Evolutionary conservation across 1,140 invertebrate species (phyloP).

Genomic region (Drosophila lacertosa): DNA sequence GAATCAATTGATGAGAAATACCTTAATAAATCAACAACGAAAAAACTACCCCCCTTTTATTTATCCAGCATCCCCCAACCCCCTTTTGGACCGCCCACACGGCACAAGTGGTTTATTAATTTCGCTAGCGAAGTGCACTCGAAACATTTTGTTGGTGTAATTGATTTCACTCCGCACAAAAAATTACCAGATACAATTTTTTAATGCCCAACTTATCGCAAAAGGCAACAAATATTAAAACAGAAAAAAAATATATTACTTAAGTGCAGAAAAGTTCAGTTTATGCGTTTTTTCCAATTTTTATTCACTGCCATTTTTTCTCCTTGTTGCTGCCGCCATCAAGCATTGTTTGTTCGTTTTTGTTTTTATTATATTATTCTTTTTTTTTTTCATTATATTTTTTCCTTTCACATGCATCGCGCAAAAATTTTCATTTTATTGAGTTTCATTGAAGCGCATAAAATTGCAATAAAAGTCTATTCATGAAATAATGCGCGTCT

Average conservation of each 20-base stretch:
- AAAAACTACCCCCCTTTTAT: conserved; percentile 44
- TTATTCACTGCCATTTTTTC: conserved; percentile 61
- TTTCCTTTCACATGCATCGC: conserved; percentile 18
- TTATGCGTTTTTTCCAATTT: conserved; percentile 44
- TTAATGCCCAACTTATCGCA: conserved; percentile 32
- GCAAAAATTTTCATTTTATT: conserved; percentile 70
- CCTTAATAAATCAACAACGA: conserved; percentile 53
- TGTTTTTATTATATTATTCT: conserved; percentile 37
- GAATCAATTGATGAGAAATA: conserved; percentile 63
- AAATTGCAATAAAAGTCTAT: conserved; percentile 81
- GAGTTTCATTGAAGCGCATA: conserved; percentile 79
- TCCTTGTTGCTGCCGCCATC: conserved; percentile 15
- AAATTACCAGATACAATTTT: conserved; percentile 35
- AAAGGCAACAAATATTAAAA: conserved; percentile 29
- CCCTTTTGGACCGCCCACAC: neutral
- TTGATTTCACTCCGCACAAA: conserved; percentile 65
- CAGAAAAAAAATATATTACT: too few relatives aligned
- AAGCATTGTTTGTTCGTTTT: conserved; percentile 23
- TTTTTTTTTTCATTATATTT: conserved; percentile 35
- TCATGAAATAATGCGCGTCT: conserved; percentile 39
- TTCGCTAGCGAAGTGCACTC: conserved; percentile 57
- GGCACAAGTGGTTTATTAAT: conserved; percentile 68
- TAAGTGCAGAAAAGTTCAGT: conserved; percentile 49
- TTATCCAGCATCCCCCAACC: neutral
- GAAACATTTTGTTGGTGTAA: conserved; percentile 62